Evolutionary conservation across 2,888 invertebrate species (phyloP).

Genomic region (Agrotis segetum): DNA sequence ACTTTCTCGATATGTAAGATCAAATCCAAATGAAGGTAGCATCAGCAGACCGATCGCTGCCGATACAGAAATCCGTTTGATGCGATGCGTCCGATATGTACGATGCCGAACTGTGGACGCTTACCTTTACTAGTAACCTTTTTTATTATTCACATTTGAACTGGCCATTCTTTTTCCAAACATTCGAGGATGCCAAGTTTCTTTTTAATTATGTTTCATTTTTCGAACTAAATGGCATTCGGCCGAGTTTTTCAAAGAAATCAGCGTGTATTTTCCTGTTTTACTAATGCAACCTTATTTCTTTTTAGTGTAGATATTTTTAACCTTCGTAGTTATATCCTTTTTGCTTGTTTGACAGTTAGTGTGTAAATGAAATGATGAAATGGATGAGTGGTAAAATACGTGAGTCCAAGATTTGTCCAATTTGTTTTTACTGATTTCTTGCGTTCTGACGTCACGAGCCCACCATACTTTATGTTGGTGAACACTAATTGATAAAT

Average conservation of each 20-base stretch:
- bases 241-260: neutral
- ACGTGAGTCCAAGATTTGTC: fast-evolving
- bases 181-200: neutral
- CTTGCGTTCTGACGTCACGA: too few species aligned
- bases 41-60: too few species aligned
- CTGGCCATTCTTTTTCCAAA: slow-evolving; percentile 6
- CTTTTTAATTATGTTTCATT: slow-evolving; percentile 7
- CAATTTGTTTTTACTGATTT: neutral
- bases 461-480: too few species aligned
- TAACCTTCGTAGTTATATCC: neutral
- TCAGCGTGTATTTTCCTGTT: neutral
- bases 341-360: neutral
- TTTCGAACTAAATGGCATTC: neutral
- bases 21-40: too few species aligned
- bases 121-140: neutral
- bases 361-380: neutral
- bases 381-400: neutral
- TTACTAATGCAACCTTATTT: neutral
- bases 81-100: too few species aligned
- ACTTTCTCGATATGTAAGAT: too few species aligned
- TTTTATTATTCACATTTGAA: neutral
- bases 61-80: too few species aligned
- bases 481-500: too few species aligned
- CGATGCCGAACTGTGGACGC: too few species aligned
- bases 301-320: neutral